Evolutionary conservation across 2,113 vertebrate genomes (phyloP), one percentile per base, ranked within the genome.

Genomic region (Reinhardtius hippoglossoides): DNA sequence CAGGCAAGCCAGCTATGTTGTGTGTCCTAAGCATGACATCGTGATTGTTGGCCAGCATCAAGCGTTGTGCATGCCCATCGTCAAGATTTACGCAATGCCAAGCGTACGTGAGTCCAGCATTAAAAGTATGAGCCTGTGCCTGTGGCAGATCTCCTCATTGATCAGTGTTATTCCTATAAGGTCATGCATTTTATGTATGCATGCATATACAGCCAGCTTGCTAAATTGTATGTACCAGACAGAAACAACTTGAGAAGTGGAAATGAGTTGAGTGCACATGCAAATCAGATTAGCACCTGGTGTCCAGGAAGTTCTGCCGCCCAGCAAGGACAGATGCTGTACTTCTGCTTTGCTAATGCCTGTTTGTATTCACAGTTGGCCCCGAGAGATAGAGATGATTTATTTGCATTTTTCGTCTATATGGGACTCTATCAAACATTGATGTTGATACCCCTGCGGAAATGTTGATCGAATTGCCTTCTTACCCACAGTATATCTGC

Each of bases 401-500:
- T 86, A 73, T 75, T 85, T 74, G 60, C 69, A 61, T 85, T 76
- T 74, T 82, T 66, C 16, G 80, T 80, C 66, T 73, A 31, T 74
- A 76, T 31, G 66, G 54, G 62, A 58, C 52, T 68, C 78, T 76
- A 72, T 83, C 68, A 60, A 87, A 76, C 76, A 75, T 18, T 65
- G 61, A 82, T 68, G 69, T 58, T 74, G 80, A 76, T 77, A 77
- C 79, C 68, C 68, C 68, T 71, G 57, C 27, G 24, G 81, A 81
- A 75, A 72, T 50, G 74, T 78, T 85, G 84, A 87, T 85, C 18
- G 46, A 90, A 74, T 67, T 57, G 74, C 67, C 64, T 77, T 76
- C 60, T 78, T 66, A 67, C 76, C 62, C 58, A 65, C 74, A 70
- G 71, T 82, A 83, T 84, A 89, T 92, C 89, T 85, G 74, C 78